phyloP scores from a whole-genome alignment of 2,113 vertebrate genomes.

The Carlito syrichta region DNA sequence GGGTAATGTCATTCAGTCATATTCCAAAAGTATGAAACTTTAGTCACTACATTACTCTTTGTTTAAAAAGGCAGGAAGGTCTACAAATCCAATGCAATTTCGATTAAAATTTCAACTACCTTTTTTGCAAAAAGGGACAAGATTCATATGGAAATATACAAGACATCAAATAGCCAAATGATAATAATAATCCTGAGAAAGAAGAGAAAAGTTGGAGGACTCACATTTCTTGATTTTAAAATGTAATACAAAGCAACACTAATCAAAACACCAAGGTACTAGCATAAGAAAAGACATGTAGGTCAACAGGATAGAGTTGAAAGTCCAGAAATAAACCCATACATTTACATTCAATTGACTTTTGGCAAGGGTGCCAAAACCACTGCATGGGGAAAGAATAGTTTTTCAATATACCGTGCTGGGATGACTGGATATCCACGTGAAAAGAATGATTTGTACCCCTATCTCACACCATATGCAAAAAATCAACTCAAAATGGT shows the following conservation, averaged over 20 bases:
- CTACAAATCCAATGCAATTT: background rate
- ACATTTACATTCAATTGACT: too few species aligned
- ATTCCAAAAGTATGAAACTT: background rate
- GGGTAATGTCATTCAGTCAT: background rate
- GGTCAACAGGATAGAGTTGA: too few species aligned
- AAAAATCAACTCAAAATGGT: too few species aligned
- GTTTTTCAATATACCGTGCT: too few species aligned
- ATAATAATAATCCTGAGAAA: background rate
- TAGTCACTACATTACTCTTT: background rate
- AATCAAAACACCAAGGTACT: too few species aligned
- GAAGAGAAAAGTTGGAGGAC: background rate
- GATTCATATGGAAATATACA: background rate
- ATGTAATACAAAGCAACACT: background rate
- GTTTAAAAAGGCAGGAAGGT: background rate
- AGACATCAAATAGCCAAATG: background rate
- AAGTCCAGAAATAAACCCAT: too few species aligned
- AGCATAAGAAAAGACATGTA: too few species aligned
- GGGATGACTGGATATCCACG: too few species aligned
- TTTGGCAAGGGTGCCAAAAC: too few species aligned
- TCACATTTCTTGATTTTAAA: constrained; percentile 1
- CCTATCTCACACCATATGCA: too few species aligned
- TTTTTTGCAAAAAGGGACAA: background rate
- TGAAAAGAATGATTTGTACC: too few species aligned
- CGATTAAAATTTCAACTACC: background rate
- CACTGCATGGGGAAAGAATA: too few species aligned